Evolutionary conservation across 2,113 vertebrate species (phyloP), one percentile per base, ranked within the genome.

Genomic region (Lycocorax pyrrhopterus): DNA sequence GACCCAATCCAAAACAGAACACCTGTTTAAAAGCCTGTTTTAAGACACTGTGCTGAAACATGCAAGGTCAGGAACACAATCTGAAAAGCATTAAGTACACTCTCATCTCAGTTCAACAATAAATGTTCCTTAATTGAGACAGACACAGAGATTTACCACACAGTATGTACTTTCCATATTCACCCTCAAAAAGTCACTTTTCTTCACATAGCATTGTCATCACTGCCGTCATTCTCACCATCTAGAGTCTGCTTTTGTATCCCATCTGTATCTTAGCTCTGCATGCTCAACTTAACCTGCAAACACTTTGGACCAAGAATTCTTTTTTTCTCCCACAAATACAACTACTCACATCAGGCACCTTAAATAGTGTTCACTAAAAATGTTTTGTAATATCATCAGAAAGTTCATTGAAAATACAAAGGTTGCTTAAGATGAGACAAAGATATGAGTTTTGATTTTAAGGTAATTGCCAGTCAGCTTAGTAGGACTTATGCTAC

Each of bases 401-500:
- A 37, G 18, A 53, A 67, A 26, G 12, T 16, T 60, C 33, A 80
- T 5, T 49, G 18, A 39, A 84, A n/a, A 66, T 9, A 69, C 8
- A 60, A 86, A 71, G 17, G 32, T 71, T 77, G 16, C 17, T 75
- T 67, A 37, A 30, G 13, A 29, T 47, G 5, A 75, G 58, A 72
- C 56, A 47, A 92, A 93, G 43, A 10, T 7, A 21, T 14, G 26
- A 44, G 13, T 27, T 35, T 39, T 85, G 8, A 84, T 82, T 68
- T 87, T 72, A 49, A 56, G 6, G n/a, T 79, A 78, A 49, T 23
- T 55, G 58, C n/a, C 62, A 58, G 23, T 44, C 71, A 80, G 26
- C n/a, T 69, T 30, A 72, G 30, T 3, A 51, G 18, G 8, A 30
- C 5, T 46, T 29, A 7, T 0, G 0, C 43, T 69, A 62, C 3